Evolutionary conservation across 2,113 vertebrate genomes (phyloP), one percentile per base, ranked within the genome.

Genomic region (Cyprinus carpio): DNA sequence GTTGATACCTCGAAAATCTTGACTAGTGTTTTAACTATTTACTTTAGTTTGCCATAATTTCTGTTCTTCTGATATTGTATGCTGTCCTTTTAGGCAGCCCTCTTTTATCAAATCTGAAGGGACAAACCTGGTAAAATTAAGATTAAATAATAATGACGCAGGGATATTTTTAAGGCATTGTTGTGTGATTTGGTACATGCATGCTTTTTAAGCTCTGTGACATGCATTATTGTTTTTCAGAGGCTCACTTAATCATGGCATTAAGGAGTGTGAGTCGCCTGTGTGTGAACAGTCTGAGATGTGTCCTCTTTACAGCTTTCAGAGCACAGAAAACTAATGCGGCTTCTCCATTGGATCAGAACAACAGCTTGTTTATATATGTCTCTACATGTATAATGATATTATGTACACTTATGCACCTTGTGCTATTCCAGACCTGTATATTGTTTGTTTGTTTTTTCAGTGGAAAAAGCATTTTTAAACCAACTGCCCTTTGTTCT

Each of bases 311-410:
- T 23, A 67, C 88, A 12, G 86, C 90, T 0, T 84, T 79, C 56
- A 92, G 94, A 88, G 60, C 92, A 2, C 95, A 94, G 84, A 90
- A 91, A 12, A 93, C 93, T 2, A 88, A 90, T 9, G 89, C 91
- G 15, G 78, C 89, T 6, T 85, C 88, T 60, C 84, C 78, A 74
- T 3, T 8, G 10, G 92, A 93, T 94, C 20, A 88, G 77, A 69
- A 34, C 31, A 20, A 16, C 65, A 34, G 31, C 34, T 34, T 67
- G 27, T 31, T 3, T 2, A n/a, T 4, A 64, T 67, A 16, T 67
- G 27, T 29, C 29, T 18, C 29, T 67, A 25, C 10, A 6, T 54
- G 0, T 54, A 54, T 20, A 54, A 18, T 18, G 51, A 31, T 31
- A 31, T 67, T 9, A 31, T 34, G 65, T 7, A 65, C 29, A 31